These are phyloP conservation scores for Galeopsomyia nigrocyanea DNA, from an alignment of 2,888 invertebrate genomes.

Conservation along the genomic window DNA sequence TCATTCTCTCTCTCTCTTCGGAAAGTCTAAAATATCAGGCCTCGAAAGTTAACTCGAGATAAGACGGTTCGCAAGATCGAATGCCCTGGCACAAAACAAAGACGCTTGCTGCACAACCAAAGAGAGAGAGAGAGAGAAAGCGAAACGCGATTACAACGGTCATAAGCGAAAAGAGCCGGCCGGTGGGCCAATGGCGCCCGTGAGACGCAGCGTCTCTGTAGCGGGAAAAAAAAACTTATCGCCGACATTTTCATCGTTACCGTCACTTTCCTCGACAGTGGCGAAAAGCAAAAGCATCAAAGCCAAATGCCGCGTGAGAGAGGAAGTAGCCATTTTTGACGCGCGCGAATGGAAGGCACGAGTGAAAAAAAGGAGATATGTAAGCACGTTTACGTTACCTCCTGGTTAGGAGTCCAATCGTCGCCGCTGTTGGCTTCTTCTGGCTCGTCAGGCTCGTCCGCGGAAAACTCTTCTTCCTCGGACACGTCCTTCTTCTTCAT, in stretches of 20 bases:
- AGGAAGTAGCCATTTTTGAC: conserved; percentile 16
- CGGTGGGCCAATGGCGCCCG: conserved; percentile 51
- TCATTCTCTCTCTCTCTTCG: no score
- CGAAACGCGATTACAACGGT: background rate
- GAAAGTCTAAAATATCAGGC: no score
- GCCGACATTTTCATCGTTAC: background rate
- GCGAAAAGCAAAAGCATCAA: background rate
- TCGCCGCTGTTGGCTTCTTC: conserved; percentile 65
- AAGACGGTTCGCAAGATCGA: background rate
- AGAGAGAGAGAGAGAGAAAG: conserved; percentile 12
- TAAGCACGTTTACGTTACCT: conserved; percentile 54
- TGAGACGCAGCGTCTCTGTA: conserved; percentile 5
- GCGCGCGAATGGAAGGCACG: background rate
- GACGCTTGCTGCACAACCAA: background rate
- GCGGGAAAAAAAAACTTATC: conserved; percentile 3
- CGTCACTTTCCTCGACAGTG: background rate
- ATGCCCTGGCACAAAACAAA: background rate
- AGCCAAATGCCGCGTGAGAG: background rate
- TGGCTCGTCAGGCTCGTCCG: conserved; percentile 69
- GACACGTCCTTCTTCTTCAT: conserved; percentile 67
- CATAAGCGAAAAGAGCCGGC: conserved; percentile 56
- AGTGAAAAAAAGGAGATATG: conserved; percentile 37
- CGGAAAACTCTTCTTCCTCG: conserved; percentile 67
- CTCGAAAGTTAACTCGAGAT: no score
- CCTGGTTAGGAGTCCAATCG: conserved; percentile 66